Evolutionary conservation across 2,113 vertebrate genomes (phyloP).

Genomic region (Megaceryle torquata): DNA sequence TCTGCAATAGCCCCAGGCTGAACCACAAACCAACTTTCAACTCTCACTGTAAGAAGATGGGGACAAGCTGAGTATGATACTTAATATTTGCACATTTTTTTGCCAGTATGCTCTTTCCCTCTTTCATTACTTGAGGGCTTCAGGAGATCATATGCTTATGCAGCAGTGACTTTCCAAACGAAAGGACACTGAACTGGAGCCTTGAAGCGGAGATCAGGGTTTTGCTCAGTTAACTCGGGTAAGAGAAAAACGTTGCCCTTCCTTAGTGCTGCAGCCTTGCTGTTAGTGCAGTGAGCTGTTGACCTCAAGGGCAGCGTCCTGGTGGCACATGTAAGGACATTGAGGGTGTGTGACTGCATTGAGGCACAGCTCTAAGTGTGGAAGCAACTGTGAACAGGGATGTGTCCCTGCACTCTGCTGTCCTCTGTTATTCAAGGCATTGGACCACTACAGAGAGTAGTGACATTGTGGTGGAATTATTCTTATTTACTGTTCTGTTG

Average conservation of each 20-base stretch:
- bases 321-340: not conserved
- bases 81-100: not conserved
- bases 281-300: not conserved
- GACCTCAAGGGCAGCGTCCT: not conserved
- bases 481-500: not conserved
- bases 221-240: not conserved
- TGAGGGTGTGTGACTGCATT: not conserved
- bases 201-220: not conserved
- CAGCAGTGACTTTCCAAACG: not conserved
- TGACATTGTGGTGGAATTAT: not conserved
- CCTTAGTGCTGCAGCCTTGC: not conserved
- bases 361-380: not conserved
- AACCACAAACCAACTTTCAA: not conserved
- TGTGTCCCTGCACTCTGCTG: not conserved
- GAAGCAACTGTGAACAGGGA: not conserved
- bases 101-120: not conserved
- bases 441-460: not conserved
- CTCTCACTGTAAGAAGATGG: not conserved
- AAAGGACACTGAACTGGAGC: not conserved
- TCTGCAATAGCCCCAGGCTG: not conserved
- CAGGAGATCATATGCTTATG: not conserved
- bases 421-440: not conserved
- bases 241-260: not conserved
- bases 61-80: not conserved
- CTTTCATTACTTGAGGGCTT: not conserved